Evolutionary conservation across 2,797 vertebrate genomes (phyloP).

Genomic region (Enteromius thamalakanensis): DNA sequence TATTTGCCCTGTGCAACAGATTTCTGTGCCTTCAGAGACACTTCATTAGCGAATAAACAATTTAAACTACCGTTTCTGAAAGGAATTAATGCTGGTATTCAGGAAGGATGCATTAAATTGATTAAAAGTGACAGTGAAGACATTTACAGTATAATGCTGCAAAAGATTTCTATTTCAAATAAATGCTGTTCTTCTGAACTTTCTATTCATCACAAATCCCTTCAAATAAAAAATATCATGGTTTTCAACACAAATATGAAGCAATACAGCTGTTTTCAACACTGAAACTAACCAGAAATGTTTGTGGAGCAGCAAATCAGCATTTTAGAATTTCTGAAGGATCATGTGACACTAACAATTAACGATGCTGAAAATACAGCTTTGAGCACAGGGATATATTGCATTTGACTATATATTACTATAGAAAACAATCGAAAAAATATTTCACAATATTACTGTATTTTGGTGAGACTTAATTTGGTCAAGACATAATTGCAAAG

Average conservation of each 20-base stretch:
- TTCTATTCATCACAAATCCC: too few species aligned
- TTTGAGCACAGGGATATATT: background rate
- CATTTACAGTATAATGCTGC: background rate
- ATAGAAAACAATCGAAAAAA: background rate
- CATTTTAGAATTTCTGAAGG: background rate
- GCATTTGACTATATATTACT: background rate
- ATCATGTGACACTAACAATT: background rate
- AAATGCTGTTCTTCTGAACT: background rate
- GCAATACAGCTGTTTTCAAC: background rate
- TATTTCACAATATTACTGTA: background rate
- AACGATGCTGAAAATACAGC: background rate
- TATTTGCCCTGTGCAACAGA: background rate
- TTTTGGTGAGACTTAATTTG: background rate
- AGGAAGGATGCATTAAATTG: background rate
- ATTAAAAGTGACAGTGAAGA: background rate
- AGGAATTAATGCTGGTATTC: background rate
- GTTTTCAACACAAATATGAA: background rate
- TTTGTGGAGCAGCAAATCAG: background rate
- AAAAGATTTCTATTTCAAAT: background rate
- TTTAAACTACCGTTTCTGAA: background rate
- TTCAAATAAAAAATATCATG: background rate
- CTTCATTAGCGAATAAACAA: background rate
- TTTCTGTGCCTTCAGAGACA: background rate
- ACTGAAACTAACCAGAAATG: background rate
- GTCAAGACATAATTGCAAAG: background rate